A percentile compares a stretch with the other conserved stretches of the same genome.
phyloP scores from a whole-genome alignment of 2,888 invertebrate species.

The Amphipoea lucens region DNA sequence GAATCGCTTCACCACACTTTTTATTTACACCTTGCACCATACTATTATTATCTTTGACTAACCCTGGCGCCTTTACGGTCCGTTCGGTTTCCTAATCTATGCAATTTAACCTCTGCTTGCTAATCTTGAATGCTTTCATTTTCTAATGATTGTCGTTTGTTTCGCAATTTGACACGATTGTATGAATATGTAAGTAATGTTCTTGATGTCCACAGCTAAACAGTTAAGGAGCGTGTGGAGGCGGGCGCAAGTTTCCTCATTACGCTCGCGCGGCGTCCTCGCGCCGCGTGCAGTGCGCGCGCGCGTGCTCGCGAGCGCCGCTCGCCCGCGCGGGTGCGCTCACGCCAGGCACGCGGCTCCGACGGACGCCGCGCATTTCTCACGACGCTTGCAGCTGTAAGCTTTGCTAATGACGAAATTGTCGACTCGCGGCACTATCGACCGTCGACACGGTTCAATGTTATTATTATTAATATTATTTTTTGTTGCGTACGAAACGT shows the following conservation, averaged over 20 bases:
- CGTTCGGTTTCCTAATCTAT: conserved; percentile 6
- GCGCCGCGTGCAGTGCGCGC: conserved; percentile 84
- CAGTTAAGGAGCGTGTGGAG: conserved; percentile 94
- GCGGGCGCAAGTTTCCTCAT: conserved; percentile 71
- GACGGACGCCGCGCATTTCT: conserved; percentile 75
- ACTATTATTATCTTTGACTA: conserved; percentile 24
- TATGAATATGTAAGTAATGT: conserved; percentile 6
- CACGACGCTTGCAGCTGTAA: conserved; percentile 88
- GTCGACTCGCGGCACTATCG: conserved; percentile 78
- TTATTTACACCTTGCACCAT: conserved; percentile 13
- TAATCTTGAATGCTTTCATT: conserved; percentile 23
- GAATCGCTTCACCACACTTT: not conserved
- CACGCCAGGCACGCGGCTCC: conserved; percentile 68
- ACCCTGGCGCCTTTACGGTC: not conserved
- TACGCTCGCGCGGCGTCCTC: conserved; percentile 92
- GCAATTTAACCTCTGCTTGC: conserved; percentile 16
- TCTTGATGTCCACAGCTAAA: conserved; percentile 58
- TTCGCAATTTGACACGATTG: not conserved
- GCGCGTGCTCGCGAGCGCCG: conserved; percentile 2
- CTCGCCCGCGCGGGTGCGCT: conserved; percentile 21
- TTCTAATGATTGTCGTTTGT: not conserved
- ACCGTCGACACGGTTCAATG: conserved; percentile 72
- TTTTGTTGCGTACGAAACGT: conserved; percentile 89
- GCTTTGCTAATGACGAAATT: conserved; percentile 88
- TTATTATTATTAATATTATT: conserved; percentile 72